These are phyloP conservation scores for Eublepharis macularius DNA, from an alignment of 2,113 vertebrate species.

Conservation along the genomic window DNA sequence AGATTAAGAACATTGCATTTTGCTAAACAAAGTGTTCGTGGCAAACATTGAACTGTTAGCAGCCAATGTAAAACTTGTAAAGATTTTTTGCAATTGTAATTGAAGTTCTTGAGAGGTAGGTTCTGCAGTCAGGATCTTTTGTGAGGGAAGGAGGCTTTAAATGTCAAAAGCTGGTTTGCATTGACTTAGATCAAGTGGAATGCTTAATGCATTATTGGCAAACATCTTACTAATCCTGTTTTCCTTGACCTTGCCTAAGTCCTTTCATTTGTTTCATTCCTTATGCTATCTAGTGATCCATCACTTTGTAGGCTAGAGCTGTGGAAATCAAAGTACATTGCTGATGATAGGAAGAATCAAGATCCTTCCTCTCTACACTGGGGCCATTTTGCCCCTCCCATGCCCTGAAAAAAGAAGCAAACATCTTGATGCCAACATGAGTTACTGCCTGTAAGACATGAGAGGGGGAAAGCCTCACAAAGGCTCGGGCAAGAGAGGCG, in stretches of 20 bases:
- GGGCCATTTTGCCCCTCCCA: neutral
- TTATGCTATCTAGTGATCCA: neutral
- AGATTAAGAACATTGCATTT: constrained; percentile 15
- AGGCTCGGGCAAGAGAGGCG: too few relatives aligned
- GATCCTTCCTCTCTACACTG: neutral
- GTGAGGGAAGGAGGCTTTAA: neutral
- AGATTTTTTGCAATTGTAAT: neutral
- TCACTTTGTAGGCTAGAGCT: neutral
- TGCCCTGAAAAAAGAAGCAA: neutral
- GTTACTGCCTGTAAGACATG: neutral
- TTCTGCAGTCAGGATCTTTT: neutral
- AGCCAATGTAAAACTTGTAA: neutral
- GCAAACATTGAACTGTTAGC: neutral
- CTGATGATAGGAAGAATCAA: neutral
- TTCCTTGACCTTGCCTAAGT: neutral
- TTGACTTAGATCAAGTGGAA: neutral
- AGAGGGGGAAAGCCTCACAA: neutral
- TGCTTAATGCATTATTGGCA: neutral
- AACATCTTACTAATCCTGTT: neutral
- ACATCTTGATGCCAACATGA: neutral
- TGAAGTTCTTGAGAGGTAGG: neutral
- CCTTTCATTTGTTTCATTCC: neutral
- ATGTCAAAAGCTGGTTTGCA: neutral
- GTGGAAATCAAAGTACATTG: neutral
- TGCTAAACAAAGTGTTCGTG: constrained; percentile 4